phyloP scores from a whole-genome alignment of 2,888 invertebrate genomes.

The Seira ritae region DNA sequence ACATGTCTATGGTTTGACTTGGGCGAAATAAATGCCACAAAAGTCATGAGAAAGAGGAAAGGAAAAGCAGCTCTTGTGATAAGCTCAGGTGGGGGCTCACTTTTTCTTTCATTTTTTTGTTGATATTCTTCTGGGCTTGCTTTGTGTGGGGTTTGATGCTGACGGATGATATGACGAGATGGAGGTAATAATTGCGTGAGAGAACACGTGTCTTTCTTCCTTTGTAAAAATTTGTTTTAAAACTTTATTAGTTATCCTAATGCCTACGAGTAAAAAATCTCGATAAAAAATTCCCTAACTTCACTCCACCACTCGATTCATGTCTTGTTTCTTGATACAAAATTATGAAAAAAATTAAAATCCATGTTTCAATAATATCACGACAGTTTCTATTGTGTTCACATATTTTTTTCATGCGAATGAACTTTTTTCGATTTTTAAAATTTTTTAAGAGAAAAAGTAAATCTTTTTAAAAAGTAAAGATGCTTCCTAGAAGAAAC shows the following conservation, averaged over 20 bases:
- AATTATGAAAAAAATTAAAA: slow-evolving; percentile 20
- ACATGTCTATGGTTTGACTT: no score
- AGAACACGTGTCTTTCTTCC: slow-evolving; percentile 7
- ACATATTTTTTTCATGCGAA: slow-evolving; percentile 12
- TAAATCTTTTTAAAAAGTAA: slow-evolving; percentile 6
- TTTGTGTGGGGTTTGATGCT: no score
- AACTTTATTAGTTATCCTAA: slow-evolving; percentile 21
- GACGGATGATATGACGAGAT: no score
- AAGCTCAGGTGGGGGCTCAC: no score
- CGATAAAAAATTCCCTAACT: slow-evolving; percentile 16
- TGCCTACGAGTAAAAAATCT: background rate
- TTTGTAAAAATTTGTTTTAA: slow-evolving; percentile 18
- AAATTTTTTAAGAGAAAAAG: slow-evolving; percentile 1
- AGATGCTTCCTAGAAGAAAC: slow-evolving; percentile 83
- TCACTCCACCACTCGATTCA: background rate
- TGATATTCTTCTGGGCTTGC: no score
- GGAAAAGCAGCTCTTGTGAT: no score
- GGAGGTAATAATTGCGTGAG: background rate
- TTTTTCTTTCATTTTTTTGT: no score
- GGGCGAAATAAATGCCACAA: no score
- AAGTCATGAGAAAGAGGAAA: no score
- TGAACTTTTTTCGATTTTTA: slow-evolving; percentile 19
- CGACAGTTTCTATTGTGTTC: background rate
- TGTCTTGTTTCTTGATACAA: slow-evolving; percentile 4
- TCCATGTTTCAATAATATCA: slow-evolving; percentile 19